phyloP scores from a whole-genome alignment of 1,140 invertebrate species.

The Subanguina moxae region DNA sequence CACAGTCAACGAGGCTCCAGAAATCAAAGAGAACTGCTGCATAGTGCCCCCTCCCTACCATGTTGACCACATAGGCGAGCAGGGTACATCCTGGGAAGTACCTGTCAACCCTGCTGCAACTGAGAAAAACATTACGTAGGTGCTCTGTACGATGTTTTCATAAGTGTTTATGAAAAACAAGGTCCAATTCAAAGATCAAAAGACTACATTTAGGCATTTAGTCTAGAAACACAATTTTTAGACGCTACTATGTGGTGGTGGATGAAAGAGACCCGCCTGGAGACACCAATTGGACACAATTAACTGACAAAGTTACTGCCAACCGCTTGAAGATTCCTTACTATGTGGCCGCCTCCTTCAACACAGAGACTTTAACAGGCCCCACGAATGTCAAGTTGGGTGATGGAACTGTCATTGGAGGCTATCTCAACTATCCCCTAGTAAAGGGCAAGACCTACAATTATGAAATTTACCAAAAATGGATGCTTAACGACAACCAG shows the following conservation, averaged over 20 bases:
- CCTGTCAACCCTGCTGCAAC: conserved; percentile 52
- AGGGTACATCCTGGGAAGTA: conserved; percentile 55
- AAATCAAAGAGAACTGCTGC: conserved; percentile 54
- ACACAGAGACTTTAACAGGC: conserved; percentile 45
- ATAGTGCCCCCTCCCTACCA: conserved; percentile 58
- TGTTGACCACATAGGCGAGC: conserved; percentile 54
- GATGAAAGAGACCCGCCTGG: conserved; percentile 58
- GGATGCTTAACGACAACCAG: conserved; percentile 48
- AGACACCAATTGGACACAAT: conserved; percentile 57
- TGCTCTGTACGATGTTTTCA: too few species aligned
- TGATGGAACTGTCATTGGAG: conserved; percentile 56
- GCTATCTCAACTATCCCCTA: conserved; percentile 57
- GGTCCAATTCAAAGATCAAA: too few species aligned
- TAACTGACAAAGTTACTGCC: conserved; percentile 59
- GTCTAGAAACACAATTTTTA: conserved; percentile 34
- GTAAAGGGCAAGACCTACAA: conserved; percentile 59
- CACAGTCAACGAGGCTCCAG: conserved; percentile 43
- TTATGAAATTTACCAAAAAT: conserved; percentile 58
- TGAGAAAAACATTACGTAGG: conserved; percentile 56
- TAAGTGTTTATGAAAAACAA: too few species aligned
- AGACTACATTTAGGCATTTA: too few species aligned
- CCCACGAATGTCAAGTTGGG: conserved; percentile 48
- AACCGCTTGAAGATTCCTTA: conserved; percentile 53
- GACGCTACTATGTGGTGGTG: conserved; percentile 58
- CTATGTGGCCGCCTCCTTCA: conserved; percentile 57